Conservation (phyloP, 2,113 vertebrate species). For the Elgaria multicarinata region DNA sequence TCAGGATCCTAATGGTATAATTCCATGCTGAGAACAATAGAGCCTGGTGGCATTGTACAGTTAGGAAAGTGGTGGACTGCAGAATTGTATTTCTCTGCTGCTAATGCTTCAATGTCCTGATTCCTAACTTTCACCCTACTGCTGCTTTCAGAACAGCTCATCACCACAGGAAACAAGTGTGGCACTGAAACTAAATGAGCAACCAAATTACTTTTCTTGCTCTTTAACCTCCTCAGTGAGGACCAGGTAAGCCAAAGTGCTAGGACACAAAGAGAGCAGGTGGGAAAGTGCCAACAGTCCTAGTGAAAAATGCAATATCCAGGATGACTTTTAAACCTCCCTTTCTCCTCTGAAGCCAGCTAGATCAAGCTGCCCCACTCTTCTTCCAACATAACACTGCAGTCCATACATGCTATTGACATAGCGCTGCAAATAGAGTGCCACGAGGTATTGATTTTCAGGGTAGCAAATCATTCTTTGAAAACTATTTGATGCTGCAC, state of each 20-base stretch:
- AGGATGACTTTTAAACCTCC: background rate
- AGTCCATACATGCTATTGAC: background rate
- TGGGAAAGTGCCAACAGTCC: background rate
- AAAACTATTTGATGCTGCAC: background rate
- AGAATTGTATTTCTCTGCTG: background rate
- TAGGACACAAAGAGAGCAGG: background rate
- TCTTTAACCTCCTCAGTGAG: background rate
- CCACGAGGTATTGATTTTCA: background rate
- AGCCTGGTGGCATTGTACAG: background rate
- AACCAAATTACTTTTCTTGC: background rate
- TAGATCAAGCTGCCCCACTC: background rate
- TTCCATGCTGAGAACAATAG: background rate
- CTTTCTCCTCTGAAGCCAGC: background rate
- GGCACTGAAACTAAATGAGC: background rate
- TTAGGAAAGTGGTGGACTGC: background rate
- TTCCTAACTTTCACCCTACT: background rate
- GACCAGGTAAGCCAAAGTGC: background rate
- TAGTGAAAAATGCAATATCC: background rate
- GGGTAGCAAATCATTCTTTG: background rate
- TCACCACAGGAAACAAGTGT: background rate
- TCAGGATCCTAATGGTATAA: background rate
- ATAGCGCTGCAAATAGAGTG: background rate
- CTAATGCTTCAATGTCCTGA: background rate
- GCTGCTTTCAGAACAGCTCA: background rate
- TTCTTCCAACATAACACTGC: background rate